phyloP scores from a whole-genome alignment of 2,113 vertebrate genomes.

The Colaptes auratus region DNA sequence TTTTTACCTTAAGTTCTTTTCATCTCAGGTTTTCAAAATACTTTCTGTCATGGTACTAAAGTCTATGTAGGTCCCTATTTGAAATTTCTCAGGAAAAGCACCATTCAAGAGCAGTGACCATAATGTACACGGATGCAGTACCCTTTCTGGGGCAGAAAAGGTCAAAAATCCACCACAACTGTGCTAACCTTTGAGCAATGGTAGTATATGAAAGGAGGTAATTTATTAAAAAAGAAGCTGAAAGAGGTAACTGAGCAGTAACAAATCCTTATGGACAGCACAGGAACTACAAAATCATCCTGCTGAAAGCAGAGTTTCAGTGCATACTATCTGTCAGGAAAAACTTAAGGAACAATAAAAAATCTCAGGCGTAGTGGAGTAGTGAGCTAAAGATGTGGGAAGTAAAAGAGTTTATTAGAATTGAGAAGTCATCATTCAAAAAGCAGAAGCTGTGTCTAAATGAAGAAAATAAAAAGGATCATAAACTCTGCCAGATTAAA shows the following conservation, averaged over 20 bases:
- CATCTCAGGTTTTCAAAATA: not conserved
- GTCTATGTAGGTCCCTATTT: not conserved
- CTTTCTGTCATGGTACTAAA: not conserved
- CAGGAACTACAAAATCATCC: not conserved
- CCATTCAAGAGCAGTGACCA: not conserved
- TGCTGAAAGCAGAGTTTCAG: not conserved
- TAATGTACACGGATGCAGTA: not conserved
- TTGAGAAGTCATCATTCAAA: constrained; percentile 50
- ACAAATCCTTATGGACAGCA: not conserved
- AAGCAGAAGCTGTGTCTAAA: constrained; percentile 65
- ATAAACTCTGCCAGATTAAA: constrained; percentile 55
- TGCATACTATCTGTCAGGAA: not conserved
- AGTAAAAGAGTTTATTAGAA: constrained; percentile 48
- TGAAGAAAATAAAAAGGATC: constrained; percentile 69
- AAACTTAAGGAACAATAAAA: constrained; percentile 15
- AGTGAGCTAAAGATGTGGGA: constrained; percentile 25
- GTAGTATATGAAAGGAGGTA: not conserved
- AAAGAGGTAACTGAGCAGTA: not conserved
- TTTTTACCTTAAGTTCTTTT: not conserved
- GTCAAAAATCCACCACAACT: not conserved
- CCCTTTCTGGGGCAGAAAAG: not conserved
- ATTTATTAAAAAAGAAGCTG: not conserved
- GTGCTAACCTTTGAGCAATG: not conserved
- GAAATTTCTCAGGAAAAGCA: not conserved
- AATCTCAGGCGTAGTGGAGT: not conserved